Base-by-base conservation (phyloP, 2,113 vertebrate species). In the human (Homo sapiens) region DNA sequence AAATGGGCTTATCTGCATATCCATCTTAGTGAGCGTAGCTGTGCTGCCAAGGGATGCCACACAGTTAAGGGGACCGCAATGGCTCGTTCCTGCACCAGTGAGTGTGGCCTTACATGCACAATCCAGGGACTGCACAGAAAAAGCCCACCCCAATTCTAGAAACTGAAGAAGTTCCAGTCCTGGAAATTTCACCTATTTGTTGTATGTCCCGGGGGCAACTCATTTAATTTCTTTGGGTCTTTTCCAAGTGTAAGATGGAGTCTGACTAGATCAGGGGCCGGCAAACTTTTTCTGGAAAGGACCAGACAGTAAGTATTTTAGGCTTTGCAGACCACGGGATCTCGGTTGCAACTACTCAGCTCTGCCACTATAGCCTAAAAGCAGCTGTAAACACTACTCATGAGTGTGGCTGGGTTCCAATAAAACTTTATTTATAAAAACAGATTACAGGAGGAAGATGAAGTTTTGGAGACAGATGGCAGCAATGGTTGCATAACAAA, bases 401-500 rank as follows among this genome's bases (percentile, higher is more conserved):
- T 0, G 2, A 89, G 18, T 5, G 3, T 17, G n/a, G 81, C 90
- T 57, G 25, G 8, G 17, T 45, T 30, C 76, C 64, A 20, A 35
- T 14, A 52, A 68, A 70, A 35, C 9, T 70, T 52, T n/a, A 89
- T 92, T 27, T 80, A 83, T 8, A 43, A 57, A 78, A 66, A 45
- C n/a, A 64, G 68, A 45, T 14, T 7, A n/a, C 23, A 27, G 73
- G 22, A 22, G 14, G 52, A 72, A 55, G 57, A 52, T 12, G 40
- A 59, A 0, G 4, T 10, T 22, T 64, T 81, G 35, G 35, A 64
- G 66, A 23, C 0, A 3, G 27, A 38, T 2, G 8, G 27, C 23
- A 30, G 3, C 5, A 50, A 50, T 0, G 18, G 27, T 4, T 32
- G 13, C 20, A n/a, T 3, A 2, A 3, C 20, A 6, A 4, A 1